Conservation (phyloP, 2,113 vertebrate genomes). For the Boulengeromyrus knoepffleri region DNA sequence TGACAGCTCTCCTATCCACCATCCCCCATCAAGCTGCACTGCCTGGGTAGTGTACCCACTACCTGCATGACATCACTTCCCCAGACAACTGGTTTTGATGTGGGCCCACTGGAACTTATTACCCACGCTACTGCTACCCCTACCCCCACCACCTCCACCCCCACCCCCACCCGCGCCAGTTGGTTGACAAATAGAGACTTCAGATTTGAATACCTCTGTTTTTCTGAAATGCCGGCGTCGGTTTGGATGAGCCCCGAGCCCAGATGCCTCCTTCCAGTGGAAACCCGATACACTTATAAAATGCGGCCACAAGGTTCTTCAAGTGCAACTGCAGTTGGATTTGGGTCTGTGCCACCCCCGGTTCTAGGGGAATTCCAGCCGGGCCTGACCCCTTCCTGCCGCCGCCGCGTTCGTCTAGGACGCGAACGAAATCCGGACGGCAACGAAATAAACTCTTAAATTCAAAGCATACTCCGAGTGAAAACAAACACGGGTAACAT, state of each 20-base stretch:
- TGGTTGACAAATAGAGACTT: constrained; percentile 24
- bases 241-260: constrained; percentile 30
- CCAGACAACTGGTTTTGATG: constrained; percentile 14
- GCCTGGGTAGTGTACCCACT: background rate
- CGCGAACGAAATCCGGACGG: constrained; percentile 28
- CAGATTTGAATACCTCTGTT: constrained; percentile 1
- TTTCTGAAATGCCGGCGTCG: constrained; percentile 9
- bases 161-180: background rate
- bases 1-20: background rate
- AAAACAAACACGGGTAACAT: constrained; percentile 38
- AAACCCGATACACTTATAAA: constrained; percentile 39
- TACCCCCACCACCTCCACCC: background rate
- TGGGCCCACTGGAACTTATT: background rate
- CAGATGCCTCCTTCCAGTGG: constrained; percentile 20
- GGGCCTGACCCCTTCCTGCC: constrained; percentile 34
- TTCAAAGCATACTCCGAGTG: constrained; percentile 39
- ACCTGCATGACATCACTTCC: constrained; percentile 20
- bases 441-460: constrained; percentile 39
- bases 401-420: constrained; percentile 29
- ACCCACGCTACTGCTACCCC: background rate
- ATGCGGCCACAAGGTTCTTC: constrained; percentile 39
- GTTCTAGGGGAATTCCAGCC: constrained; percentile 43
- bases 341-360: constrained; percentile 40
- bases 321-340: constrained; percentile 21
- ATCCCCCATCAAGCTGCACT: background rate